Evolutionary conservation across 2,888 invertebrate genomes (phyloP).

Genomic region (Deilephila porcellus): DNA sequence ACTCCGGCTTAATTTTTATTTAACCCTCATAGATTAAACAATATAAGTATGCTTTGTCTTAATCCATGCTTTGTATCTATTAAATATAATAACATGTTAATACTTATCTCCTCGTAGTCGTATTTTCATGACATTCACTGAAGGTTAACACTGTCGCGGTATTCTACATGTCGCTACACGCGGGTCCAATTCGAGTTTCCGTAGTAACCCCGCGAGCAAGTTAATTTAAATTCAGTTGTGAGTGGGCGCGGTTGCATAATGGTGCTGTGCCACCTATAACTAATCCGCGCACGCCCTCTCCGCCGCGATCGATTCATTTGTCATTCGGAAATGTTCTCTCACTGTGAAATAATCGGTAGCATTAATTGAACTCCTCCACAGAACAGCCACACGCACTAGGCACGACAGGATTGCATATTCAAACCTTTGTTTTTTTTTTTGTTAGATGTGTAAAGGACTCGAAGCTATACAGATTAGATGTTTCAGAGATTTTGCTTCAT

Average conservation of each 20-base stretch:
- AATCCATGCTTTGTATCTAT: background rate
- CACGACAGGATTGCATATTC: background rate
- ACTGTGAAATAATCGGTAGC: constrained; percentile 25
- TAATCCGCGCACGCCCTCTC: constrained; percentile 67
- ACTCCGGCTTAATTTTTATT: no score
- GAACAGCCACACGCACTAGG: background rate
- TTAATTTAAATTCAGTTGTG: constrained; percentile 69
- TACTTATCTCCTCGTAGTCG: no score
- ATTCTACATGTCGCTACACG: no score
- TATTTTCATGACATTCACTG: background rate
- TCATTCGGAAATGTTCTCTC: constrained; percentile 47
- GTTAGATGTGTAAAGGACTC: background rate
- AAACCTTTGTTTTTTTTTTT: background rate
- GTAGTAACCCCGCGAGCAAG: constrained; percentile 47
- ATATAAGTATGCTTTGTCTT: no score
- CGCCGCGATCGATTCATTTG: constrained; percentile 64
- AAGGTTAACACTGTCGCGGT: background rate
- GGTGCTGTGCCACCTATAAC: constrained; percentile 71
- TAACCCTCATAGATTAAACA: background rate
- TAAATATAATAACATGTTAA: no score
- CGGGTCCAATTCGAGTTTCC: constrained; percentile 40
- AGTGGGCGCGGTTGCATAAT: constrained; percentile 69
- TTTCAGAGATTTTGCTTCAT: no score
- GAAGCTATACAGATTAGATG: background rate
- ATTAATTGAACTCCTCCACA: constrained; percentile 12